Evolutionary conservation across 1,140 invertebrate species (phyloP).

Genomic region (Conus betulinus): DNA sequence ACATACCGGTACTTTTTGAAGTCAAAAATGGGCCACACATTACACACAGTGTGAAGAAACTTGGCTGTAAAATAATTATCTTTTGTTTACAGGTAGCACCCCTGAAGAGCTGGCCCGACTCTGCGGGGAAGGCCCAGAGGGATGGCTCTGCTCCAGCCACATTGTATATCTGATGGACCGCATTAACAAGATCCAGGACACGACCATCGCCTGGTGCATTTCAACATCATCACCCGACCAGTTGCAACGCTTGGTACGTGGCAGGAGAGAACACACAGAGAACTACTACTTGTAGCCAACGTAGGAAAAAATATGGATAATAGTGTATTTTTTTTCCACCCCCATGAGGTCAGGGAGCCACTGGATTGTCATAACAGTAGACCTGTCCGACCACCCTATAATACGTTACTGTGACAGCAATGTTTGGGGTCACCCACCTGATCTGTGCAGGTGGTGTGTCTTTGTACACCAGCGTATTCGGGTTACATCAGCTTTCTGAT

Average conservation of each 20-base stretch:
- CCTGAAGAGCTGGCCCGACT: background rate
- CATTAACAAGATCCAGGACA: background rate
- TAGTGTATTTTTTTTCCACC: background rate
- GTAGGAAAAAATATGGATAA: background rate
- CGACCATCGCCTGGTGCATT: too few species aligned
- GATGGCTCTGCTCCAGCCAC: background rate
- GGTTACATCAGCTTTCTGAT: too few species aligned
- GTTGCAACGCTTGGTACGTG: background rate
- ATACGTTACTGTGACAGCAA: too few species aligned
- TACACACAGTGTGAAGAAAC: too few species aligned
- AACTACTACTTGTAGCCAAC: background rate
- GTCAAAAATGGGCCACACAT: too few species aligned
- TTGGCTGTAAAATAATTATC: too few species aligned
- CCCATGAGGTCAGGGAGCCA: background rate
- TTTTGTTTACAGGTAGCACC: background rate
- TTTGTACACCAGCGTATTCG: too few species aligned
- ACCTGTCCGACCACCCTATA: too few species aligned
- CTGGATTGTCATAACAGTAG: background rate
- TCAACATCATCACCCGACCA: background rate
- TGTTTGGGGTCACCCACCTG: too few species aligned
- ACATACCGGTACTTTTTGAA: too few species aligned
- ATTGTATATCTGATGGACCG: background rate
- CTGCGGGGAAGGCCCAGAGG: background rate
- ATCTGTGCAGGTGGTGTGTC: too few species aligned
- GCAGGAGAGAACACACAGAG: background rate